These are phyloP conservation scores for Tolmerus cingulatus DNA, from an alignment of 2,888 invertebrate species.

Conservation along the genomic window DNA sequence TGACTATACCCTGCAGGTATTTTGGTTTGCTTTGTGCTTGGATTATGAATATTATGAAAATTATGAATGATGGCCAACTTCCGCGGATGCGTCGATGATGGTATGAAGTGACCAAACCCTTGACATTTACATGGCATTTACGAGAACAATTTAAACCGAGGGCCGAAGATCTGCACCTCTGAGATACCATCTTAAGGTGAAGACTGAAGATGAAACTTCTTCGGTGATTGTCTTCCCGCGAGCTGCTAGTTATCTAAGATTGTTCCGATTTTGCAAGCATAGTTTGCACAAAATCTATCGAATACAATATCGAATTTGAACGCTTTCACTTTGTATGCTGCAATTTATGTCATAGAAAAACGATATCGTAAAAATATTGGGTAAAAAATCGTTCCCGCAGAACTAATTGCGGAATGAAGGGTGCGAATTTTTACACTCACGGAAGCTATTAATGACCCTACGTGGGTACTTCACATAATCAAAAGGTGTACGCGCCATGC, in stretches of 20 bases:
- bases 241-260: background rate
- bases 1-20: background rate
- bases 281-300: background rate
- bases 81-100: background rate
- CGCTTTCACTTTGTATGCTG: background rate
- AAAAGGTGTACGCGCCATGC: background rate
- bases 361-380: background rate
- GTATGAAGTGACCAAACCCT: conserved; percentile 10
- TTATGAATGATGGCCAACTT: background rate
- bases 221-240: background rate
- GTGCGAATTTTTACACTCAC: background rate
- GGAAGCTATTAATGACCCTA: background rate
- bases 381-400: background rate
- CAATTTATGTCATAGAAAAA: background rate
- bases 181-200: background rate
- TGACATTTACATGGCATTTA: conserved; percentile 11
- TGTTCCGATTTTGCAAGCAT: background rate
- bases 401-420: background rate
- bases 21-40: background rate
- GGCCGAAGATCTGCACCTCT: background rate
- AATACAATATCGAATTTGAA: background rate
- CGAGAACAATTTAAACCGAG: background rate
- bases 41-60: background rate
- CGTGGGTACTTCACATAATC: background rate
- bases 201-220: background rate